A percentile compares a stretch with the other conserved stretches of the same genome.
Conservation (phyloP, 1,140 invertebrate species). For the Uloborus diversus region DNA sequence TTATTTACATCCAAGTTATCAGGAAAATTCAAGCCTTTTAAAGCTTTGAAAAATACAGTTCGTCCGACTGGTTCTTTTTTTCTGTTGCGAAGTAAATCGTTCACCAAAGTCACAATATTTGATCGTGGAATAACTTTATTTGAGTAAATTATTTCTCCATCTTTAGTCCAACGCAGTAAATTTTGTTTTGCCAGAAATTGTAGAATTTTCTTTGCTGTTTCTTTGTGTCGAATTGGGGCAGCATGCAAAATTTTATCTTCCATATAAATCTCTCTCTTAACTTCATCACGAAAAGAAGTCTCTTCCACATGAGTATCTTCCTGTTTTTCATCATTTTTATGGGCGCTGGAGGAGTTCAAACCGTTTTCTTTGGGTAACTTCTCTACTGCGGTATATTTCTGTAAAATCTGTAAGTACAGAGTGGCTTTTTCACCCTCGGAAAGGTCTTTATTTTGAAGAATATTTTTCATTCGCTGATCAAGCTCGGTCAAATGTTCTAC, state of each 20-base stretch:
- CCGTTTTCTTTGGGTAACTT: background rate
- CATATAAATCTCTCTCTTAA: background rate
- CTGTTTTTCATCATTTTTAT: background rate
- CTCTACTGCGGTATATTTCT: background rate
- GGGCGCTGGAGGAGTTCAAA: background rate
- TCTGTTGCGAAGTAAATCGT: background rate
- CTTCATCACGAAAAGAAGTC: too few species aligned
- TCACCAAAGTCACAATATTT: background rate
- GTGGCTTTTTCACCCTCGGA: background rate
- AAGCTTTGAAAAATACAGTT: background rate
- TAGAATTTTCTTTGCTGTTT: background rate
- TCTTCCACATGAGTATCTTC: too few species aligned
- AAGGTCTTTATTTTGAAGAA: background rate
- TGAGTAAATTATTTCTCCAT: conserved; percentile 6
- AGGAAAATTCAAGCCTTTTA: background rate
- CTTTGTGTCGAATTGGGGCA: background rate
- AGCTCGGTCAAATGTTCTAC: background rate
- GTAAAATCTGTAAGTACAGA: background rate
- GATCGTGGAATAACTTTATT: background rate
- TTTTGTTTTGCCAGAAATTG: background rate
- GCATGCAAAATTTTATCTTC: background rate
- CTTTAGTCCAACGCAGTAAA: background rate
- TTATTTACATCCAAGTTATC: background rate
- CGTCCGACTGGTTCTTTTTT: background rate
- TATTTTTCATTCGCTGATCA: conserved; percentile 3